These are phyloP conservation scores for Neoniphon sammara DNA, from an alignment of 2,797 vertebrate species.

Conservation along the genomic window DNA sequence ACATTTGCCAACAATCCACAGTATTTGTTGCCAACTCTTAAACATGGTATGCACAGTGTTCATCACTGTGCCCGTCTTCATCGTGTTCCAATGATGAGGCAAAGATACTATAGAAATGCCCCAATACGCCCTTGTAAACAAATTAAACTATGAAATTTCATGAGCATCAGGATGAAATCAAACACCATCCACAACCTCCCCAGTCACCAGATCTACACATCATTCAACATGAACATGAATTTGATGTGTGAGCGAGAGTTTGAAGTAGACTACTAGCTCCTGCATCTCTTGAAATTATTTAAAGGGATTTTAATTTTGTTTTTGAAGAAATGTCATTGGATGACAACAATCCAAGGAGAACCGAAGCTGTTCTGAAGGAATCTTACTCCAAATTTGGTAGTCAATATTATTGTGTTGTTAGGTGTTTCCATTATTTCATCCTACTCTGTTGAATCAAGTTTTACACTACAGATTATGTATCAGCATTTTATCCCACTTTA, in stretches of 20 bases:
- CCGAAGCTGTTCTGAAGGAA: no score
- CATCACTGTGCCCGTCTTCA: no score
- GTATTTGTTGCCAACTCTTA: no score
- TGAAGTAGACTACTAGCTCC: neutral
- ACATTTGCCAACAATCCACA: neutral
- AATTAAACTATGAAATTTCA: neutral
- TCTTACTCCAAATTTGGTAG: no score
- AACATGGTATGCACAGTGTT: no score
- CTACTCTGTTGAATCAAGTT: neutral
- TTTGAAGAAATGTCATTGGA: neutral
- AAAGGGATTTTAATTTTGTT: neutral
- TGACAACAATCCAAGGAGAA: neutral
- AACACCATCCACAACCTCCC: neutral
- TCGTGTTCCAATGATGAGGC: neutral
- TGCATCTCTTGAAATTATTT: neutral
- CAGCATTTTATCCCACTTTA: no score
- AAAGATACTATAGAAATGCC: neutral
- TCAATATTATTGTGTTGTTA: no score
- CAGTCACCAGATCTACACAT: neutral
- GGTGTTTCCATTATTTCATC: no score
- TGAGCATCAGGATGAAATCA: neutral
- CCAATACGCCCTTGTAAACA: neutral
- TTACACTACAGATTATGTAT: neutral
- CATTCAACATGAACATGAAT: neutral
- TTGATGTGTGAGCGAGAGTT: neutral